phyloP scores from a whole-genome alignment of 1,140 invertebrate species.

The Calycopis cecrops region DNA sequence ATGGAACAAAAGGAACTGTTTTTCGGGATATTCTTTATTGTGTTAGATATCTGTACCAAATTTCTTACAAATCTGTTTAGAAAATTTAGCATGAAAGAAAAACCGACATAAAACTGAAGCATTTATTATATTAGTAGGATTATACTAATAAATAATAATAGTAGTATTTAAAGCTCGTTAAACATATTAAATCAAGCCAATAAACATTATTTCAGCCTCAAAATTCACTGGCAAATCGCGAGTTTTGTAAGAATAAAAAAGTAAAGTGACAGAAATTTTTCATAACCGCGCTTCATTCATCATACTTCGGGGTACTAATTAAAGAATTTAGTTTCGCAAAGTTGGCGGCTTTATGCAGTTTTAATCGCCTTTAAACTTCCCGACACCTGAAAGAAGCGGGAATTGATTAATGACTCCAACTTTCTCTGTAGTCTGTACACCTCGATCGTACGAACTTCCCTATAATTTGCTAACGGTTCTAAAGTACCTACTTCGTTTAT shows the following conservation, averaged over 20 bases:
- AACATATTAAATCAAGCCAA: too few relatives aligned
- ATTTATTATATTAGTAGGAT: too few relatives aligned
- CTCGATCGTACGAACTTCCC: constrained; percentile 17
- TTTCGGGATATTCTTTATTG: too few relatives aligned
- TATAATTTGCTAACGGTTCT: constrained; percentile 21
- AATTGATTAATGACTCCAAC: constrained; percentile 34
- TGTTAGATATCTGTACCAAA: too few relatives aligned
- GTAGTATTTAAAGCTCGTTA: too few relatives aligned
- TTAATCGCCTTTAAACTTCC: constrained; percentile 32
- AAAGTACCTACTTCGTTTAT: neutral
- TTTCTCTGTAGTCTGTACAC: constrained; percentile 3
- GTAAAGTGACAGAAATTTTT: neutral
- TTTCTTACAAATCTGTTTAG: too few relatives aligned
- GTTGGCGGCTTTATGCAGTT: constrained; percentile 30
- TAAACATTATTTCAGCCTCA: too few relatives aligned
- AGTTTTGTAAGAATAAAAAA: constrained; percentile 3
- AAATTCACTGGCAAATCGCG: constrained; percentile 1
- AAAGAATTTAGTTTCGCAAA: constrained; percentile 25
- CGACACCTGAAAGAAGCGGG: constrained; percentile 32
- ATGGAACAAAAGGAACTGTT: too few relatives aligned
- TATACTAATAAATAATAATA: too few relatives aligned
- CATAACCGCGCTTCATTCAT: constrained; percentile 14
- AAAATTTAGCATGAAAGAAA: too few relatives aligned
- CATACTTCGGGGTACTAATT: constrained; percentile 23
- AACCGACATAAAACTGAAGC: too few relatives aligned